A percentile compares a stretch with the other conserved stretches of the same genome.
Evolutionary conservation across 2,888 invertebrate genomes (phyloP).

Genomic region (Boloria selene): DNA sequence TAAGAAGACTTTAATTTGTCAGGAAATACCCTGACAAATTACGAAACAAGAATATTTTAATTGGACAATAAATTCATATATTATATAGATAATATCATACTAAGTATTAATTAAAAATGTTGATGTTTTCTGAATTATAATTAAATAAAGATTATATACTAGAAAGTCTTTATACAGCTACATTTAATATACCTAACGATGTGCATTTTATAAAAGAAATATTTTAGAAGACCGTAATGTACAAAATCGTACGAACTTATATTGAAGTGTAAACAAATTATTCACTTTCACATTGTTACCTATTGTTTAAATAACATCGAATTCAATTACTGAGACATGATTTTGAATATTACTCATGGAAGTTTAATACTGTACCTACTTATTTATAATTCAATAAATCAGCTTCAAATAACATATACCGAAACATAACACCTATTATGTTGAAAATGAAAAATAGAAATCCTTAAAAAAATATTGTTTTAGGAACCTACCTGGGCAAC

Average conservation of each 20-base stretch:
- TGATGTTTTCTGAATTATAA: too few species aligned
- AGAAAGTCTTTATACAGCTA: neutral
- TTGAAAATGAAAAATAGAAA: neutral
- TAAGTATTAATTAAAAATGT: too few species aligned
- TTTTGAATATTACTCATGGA: conserved; percentile 1
- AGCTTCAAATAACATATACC: neutral
- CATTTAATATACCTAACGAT: too few species aligned
- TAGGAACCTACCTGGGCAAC: conserved; percentile 64
- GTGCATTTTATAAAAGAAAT: too few species aligned
- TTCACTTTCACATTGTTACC: conserved; percentile 16
- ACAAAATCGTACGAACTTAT: conserved; percentile 1
- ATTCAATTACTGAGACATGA: conserved; percentile 8
- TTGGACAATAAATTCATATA: too few species aligned
- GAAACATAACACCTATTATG: neutral
- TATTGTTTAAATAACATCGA: conserved; percentile 28
- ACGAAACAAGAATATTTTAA: too few species aligned
- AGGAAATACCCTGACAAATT: too few species aligned
- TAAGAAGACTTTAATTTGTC: too few species aligned
- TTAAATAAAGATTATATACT: too few species aligned
- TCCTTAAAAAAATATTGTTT: neutral
- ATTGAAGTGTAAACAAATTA: conserved; percentile 22
- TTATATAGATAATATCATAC: too few species aligned
- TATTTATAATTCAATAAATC: neutral
- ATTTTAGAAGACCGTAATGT: too few species aligned
- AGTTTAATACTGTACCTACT: neutral